These are phyloP conservation scores for Daphoenositta chrysoptera DNA, from an alignment of 2,113 vertebrate species.

Conservation along the genomic window DNA sequence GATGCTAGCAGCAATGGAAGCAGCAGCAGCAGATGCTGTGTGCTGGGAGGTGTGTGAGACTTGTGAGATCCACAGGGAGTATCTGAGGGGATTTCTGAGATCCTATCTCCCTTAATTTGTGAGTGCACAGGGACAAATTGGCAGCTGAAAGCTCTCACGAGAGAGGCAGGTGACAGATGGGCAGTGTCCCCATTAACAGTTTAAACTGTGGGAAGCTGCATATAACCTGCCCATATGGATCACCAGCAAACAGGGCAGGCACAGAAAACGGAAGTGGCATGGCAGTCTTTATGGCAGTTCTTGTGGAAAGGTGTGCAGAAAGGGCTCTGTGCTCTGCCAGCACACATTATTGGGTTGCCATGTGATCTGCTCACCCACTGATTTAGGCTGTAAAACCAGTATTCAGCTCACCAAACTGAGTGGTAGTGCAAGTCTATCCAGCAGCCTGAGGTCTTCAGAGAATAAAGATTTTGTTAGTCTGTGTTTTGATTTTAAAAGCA, in stretches of 20 bases:
- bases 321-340: neutral
- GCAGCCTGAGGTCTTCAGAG: neutral
- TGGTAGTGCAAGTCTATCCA: neutral
- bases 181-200: neutral
- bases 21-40: neutral
- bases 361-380: neutral
- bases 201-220: neutral
- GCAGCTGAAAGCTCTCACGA: neutral
- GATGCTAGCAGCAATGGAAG: neutral
- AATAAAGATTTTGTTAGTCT: neutral
- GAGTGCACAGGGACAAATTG: neutral
- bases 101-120: accelerated
- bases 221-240: accelerated
- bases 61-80: neutral
- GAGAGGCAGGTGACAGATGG: neutral
- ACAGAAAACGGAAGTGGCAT: neutral
- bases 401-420: neutral
- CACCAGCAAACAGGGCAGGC: neutral
- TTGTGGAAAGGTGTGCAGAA: accelerated
- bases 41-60: accelerated
- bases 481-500: neutral
- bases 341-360: accelerated
- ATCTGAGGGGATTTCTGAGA: neutral
- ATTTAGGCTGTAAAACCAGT: neutral
- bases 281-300: accelerated